Evolutionary conservation across 2,888 invertebrate genomes (phyloP).

Genomic region (Drosophila meridiana): DNA sequence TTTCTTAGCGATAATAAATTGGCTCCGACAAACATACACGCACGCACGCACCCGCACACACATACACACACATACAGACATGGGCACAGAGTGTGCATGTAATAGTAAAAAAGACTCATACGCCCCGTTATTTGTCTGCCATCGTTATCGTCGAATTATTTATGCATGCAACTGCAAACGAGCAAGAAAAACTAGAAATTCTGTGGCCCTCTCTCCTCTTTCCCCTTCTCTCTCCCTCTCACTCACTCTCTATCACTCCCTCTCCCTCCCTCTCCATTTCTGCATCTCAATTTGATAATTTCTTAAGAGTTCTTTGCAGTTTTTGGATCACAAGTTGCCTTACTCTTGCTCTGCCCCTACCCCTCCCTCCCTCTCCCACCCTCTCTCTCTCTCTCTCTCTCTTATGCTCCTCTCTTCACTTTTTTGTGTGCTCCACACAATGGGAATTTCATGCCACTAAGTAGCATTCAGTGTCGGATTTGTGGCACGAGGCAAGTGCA

Average conservation of each 20-base stretch:
- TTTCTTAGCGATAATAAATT: slow-evolving; percentile 78
- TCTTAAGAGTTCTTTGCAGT: slow-evolving; percentile 59
- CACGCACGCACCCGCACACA: slow-evolving; percentile 15
- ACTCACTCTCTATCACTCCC: not conserved
- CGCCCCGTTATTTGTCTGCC: slow-evolving; percentile 57
- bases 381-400: not conserved
- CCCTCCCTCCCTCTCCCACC: slow-evolving; percentile 1
- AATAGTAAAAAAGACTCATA: slow-evolving; percentile 36
- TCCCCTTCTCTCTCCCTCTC: slow-evolving; percentile 3
- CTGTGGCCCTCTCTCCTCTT: not conserved
- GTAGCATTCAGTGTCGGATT: slow-evolving; percentile 58
- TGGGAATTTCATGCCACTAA: slow-evolving; percentile 45
- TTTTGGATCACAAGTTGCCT: slow-evolving; percentile 36
- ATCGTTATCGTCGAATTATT: slow-evolving; percentile 77
- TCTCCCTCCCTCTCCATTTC: slow-evolving; percentile 3
- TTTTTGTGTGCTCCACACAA: slow-evolving; percentile 33
- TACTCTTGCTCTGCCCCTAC: not conserved
- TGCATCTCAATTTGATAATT: slow-evolving; percentile 67
- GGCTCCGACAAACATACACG: slow-evolving; percentile 46
- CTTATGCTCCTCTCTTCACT: not conserved
- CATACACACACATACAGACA: slow-evolving; percentile 22
- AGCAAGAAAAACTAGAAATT: slow-evolving; percentile 37
- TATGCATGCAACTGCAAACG: slow-evolving; percentile 70
- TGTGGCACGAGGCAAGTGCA: slow-evolving; percentile 27
- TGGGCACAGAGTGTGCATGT: not conserved